phyloP scores from a whole-genome alignment of 2,888 invertebrate species.

The Drosophila hamatofila region DNA sequence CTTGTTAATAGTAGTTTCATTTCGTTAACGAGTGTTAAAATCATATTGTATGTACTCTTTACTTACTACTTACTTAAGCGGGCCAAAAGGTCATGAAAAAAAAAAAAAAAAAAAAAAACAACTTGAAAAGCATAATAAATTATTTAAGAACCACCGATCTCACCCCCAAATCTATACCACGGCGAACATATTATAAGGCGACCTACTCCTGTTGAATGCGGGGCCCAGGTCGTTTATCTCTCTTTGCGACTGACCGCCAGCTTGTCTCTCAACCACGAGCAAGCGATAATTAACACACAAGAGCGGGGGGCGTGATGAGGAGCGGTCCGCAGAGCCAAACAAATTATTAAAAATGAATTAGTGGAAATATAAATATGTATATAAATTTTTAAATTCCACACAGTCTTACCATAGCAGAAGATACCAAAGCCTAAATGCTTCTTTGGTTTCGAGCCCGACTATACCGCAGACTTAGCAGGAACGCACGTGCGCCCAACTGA shows the following conservation, averaged over 20 bases:
- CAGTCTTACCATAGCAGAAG: conserved; percentile 6
- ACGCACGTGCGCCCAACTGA: conserved; percentile 75
- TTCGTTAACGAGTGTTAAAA: background rate
- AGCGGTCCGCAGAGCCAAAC: conserved; percentile 71
- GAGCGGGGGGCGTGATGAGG: conserved; percentile 79
- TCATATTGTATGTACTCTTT: background rate
- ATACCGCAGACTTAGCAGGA: conserved; percentile 22
- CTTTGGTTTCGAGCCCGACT: conserved; percentile 17
- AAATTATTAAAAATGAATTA: conserved; percentile 84
- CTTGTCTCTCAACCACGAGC: conserved; percentile 51
- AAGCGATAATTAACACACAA: conserved; percentile 75
- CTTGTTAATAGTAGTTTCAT: background rate
- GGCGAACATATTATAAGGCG: conserved; percentile 35
- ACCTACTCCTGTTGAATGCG: conserved; percentile 69
- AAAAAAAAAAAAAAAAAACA: conserved; percentile 6
- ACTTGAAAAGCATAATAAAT: conserved; percentile 66
- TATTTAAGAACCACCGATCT: conserved; percentile 65
- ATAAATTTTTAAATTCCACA: conserved; percentile 72
- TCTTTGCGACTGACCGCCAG: conserved; percentile 56
- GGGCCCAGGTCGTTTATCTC: conserved; percentile 72
- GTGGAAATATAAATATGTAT: conserved; percentile 80
- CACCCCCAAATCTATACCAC: conserved; percentile 72
- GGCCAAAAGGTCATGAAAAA: background rate
- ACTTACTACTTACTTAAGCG: background rate
- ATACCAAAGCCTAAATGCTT: conserved; percentile 31